phyloP scores from a whole-genome alignment of 1,140 invertebrate species.

The Diorhabda elongata region DNA sequence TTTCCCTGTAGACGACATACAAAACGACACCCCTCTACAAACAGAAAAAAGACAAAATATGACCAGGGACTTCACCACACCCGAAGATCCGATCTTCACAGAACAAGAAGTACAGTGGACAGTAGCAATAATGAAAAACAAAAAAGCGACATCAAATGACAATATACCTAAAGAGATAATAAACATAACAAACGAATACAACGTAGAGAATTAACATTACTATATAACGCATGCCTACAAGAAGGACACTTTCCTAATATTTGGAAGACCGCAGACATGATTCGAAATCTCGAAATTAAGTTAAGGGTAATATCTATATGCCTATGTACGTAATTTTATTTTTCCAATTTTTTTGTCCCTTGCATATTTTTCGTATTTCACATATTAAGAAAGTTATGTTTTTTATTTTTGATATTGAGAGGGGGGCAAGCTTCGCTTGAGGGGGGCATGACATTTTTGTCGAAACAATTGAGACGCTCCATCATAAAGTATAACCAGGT shows the following conservation, averaged over 20 bases:
- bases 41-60: background rate
- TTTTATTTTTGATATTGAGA: too few relatives aligned
- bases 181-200: background rate
- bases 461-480: too few relatives aligned
- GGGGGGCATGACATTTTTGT: too few relatives aligned
- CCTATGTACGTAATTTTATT: too few relatives aligned
- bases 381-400: too few relatives aligned
- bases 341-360: too few relatives aligned
- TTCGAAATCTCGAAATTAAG: too few relatives aligned
- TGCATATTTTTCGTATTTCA: too few relatives aligned
- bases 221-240: background rate
- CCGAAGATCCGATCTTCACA: background rate
- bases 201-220: background rate
- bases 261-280: conserved; percentile 5
- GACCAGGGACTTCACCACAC: background rate
- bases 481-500: too few relatives aligned
- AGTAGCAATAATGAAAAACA: background rate
- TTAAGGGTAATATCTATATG: too few relatives aligned
- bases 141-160: conserved; percentile 1
- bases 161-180: background rate
- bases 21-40: background rate
- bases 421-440: too few relatives aligned
- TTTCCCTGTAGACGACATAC: background rate
- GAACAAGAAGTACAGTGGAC: background rate
- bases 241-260: conserved; percentile 1